phyloP scores from a whole-genome alignment of 2,797 vertebrate species.

The Clarias pachynema region DNA sequence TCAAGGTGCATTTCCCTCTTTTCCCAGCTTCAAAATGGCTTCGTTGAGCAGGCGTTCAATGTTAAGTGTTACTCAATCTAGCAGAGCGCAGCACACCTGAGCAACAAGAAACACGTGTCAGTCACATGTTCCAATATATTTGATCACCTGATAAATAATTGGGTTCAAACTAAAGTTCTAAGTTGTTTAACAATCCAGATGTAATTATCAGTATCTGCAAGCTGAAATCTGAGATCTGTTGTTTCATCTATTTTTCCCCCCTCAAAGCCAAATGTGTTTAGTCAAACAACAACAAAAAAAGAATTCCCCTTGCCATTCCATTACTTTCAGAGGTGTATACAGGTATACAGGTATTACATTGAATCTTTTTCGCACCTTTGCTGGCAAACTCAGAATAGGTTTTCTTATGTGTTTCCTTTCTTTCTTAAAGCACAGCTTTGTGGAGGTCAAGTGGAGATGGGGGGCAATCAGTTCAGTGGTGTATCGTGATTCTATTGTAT shows the following conservation, averaged over 20 bases:
- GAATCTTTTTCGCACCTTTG: background rate
- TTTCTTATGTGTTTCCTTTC: background rate
- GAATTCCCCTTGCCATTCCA: too few species aligned
- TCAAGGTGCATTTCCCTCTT: background rate
- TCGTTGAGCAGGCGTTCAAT: background rate
- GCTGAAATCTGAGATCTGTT: background rate
- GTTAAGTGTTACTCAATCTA: background rate
- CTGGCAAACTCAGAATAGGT: background rate
- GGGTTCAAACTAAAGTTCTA: background rate
- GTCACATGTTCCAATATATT: background rate
- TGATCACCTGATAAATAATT: background rate
- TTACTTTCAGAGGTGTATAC: background rate
- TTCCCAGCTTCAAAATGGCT: too few species aligned
- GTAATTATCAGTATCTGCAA: background rate
- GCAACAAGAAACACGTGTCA: background rate
- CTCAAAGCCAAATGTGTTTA: background rate
- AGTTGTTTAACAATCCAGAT: background rate
- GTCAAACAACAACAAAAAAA: background rate
- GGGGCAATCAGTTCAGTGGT: too few species aligned
- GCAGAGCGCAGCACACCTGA: background rate
- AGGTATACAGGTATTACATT: too few species aligned
- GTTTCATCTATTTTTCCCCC: background rate
- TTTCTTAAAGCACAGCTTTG: background rate
- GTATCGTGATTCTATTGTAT: too few species aligned
- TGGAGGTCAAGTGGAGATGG: too few species aligned